Evolutionary conservation across 2,113 vertebrate species (phyloP), one percentile per base, ranked within the genome.

Genomic region (Misgurnus anguillicaudatus): DNA sequence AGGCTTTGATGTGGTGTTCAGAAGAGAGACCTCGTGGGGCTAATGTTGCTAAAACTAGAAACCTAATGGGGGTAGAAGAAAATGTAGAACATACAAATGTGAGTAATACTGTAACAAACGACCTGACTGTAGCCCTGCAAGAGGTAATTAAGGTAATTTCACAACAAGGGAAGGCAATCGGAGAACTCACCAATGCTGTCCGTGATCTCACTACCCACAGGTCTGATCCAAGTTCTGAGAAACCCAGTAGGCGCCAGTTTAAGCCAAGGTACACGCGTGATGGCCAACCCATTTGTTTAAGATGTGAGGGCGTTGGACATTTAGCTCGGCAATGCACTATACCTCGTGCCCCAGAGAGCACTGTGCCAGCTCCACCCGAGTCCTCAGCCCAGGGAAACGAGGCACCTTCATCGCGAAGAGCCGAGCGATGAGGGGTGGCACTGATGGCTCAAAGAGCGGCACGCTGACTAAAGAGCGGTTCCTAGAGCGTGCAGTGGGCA

Each of bases 211-310:
- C 48, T 6, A 10, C 38, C 38, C 48, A 58, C 5, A 51, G n/a
- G 24, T 3, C 14, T 4, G n/a, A 13, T 11, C 16, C 14, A 58
- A 38, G 9, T 68, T 6, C 4, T 19, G 64, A n/a, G 17, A 69
- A 19, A 24, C 14, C 9, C 57, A 68, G 24, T 24, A 24, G 24
- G 24, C 24, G 24, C 24, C 24, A 24, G 13, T 9, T 41, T 38
- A 42, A 69, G 24, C 76, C 36, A 6, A 60, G 36, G 10, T 69
- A 55, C n/a, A 68, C 76, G 10, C 21, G 17, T 36, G 76, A 78
- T 14, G 76, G 64, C 14, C 65, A 78, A 21, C 65, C 65, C 31
- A 78, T 78, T 21, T 78, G 64, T 57, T 45, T 78, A 3, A 68
- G 16, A 41, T 78, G 75, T 39, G 38, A 78, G 48, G 64, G 74